These are phyloP conservation scores for Gila robusta DNA, from an alignment of 2,797 vertebrate species.

Conservation along the genomic window DNA sequence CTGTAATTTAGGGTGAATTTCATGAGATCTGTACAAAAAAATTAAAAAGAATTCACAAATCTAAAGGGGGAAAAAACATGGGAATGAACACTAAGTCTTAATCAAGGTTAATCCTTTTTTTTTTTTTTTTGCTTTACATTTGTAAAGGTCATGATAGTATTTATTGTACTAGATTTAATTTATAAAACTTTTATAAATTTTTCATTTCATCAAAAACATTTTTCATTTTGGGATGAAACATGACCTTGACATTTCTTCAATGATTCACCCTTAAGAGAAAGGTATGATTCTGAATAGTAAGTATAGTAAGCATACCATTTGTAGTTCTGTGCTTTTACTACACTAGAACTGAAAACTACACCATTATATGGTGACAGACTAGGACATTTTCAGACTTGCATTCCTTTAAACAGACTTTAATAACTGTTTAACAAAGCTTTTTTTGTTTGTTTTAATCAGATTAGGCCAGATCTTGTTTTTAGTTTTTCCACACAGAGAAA, in stretches of 20 bases:
- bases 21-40: background rate
- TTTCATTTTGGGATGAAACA: background rate
- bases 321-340: background rate
- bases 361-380: background rate
- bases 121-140: background rate
- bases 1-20: background rate
- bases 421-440: background rate
- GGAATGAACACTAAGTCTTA: background rate
- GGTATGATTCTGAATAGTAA: background rate
- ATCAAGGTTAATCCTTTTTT: background rate
- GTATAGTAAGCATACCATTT: background rate
- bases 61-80: background rate
- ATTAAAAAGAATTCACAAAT: background rate
- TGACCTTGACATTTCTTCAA: background rate
- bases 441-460: slow-evolving; percentile 11
- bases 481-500: slow-evolving; percentile 1
- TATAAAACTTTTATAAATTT: background rate
- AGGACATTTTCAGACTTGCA: background rate
- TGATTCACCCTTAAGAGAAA: background rate
- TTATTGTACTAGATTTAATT: background rate
- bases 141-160: background rate
- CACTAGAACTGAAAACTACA: background rate
- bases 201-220: background rate
- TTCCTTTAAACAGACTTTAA: background rate
- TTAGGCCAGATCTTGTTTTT: background rate